These are phyloP conservation scores for Pandion haliaetus DNA, from an alignment of 2,113 vertebrate species.

Conservation along the genomic window DNA sequence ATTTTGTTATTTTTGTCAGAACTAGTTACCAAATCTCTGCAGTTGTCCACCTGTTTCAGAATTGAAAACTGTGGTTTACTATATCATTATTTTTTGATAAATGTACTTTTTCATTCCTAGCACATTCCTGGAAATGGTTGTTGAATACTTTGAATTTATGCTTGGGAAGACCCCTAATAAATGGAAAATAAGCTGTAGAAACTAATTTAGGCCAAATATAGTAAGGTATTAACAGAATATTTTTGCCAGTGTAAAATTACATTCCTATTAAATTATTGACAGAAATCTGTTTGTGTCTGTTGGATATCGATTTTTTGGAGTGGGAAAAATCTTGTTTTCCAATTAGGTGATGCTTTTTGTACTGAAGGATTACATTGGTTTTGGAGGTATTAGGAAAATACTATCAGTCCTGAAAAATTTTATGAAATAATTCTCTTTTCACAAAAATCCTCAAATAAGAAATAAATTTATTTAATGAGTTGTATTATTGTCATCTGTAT, in stretches of 20 bases:
- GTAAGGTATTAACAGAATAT: not conserved
- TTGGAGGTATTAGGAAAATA: not conserved
- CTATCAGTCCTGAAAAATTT: not conserved
- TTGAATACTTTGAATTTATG: not conserved
- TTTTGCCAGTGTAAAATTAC: not conserved
- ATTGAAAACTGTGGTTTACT: not conserved
- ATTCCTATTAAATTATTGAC: not conserved
- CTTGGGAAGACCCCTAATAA: not conserved
- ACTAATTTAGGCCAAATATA: not conserved
- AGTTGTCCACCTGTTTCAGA: not conserved
- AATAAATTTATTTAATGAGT: not conserved
- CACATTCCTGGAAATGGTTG: not conserved
- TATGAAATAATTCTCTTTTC: not conserved
- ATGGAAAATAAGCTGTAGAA: not conserved
- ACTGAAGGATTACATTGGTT: not conserved
- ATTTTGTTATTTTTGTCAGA: not conserved
- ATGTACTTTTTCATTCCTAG: not conserved
- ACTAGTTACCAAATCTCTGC: not conserved
- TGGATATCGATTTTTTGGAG: not conserved
- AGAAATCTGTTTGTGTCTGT: not conserved
- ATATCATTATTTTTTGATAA: not conserved
- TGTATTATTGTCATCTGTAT: not conserved
- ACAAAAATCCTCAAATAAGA: not conserved
- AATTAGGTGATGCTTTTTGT: not conserved
- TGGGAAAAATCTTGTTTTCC: not conserved